phyloP scores from a whole-genome alignment of 2,888 invertebrate genomes.

The Electrophaes corylata region DNA sequence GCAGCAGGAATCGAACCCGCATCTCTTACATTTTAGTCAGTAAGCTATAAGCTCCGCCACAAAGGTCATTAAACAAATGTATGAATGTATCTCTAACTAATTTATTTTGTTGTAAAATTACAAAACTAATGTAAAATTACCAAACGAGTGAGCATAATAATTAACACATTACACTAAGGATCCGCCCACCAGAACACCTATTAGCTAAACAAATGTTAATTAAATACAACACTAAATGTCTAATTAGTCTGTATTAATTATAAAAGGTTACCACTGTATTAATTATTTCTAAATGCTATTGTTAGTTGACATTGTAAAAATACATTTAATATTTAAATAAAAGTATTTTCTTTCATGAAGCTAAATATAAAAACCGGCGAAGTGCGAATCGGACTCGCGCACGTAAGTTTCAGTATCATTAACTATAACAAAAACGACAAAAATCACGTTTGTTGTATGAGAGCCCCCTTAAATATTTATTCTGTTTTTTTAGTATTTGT shows the following conservation, averaged over 20 bases:
- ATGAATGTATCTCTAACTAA: neutral
- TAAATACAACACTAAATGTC: slow-evolving; percentile 58
- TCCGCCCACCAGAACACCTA: slow-evolving; percentile 57
- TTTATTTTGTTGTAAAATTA: slow-evolving; percentile 15
- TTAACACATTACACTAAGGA: slow-evolving; percentile 48
- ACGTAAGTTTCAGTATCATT: too few relatives aligned
- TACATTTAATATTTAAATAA: neutral
- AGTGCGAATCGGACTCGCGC: too few relatives aligned
- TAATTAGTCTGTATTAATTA: slow-evolving; percentile 59
- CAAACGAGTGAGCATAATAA: slow-evolving; percentile 34
- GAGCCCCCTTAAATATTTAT: too few relatives aligned
- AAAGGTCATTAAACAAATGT: too few relatives aligned
- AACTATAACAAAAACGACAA: too few relatives aligned
- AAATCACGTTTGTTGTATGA: too few relatives aligned
- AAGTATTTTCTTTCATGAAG: neutral
- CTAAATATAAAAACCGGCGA: too few relatives aligned
- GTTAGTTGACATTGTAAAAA: slow-evolving; percentile 21
- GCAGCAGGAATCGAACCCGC: too few relatives aligned
- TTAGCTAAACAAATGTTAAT: slow-evolving; percentile 62
- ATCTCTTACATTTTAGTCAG: too few relatives aligned
- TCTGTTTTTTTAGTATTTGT: too few relatives aligned
- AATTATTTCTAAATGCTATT: slow-evolving; percentile 44
- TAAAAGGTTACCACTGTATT: slow-evolving; percentile 47
- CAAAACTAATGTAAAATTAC: slow-evolving; percentile 17
- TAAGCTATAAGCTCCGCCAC: too few relatives aligned